Conservation (phyloP, 2,888 invertebrate genomes). For the Sialis fuliginosa region DNA sequence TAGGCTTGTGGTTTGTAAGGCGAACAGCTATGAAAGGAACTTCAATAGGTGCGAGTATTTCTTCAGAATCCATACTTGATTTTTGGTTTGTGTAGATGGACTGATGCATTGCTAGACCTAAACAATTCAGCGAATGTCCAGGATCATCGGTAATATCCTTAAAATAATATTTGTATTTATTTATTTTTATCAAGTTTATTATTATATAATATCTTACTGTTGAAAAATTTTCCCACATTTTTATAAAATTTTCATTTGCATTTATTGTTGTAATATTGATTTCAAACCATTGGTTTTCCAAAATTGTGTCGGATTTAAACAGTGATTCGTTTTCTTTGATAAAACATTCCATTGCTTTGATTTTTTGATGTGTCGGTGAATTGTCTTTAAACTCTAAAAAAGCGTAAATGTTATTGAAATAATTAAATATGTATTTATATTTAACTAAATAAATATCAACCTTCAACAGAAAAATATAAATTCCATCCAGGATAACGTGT, state of each 20-base stretch:
- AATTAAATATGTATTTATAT: neutral
- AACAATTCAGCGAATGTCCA: conserved; percentile 42
- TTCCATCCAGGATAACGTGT: conserved; percentile 50
- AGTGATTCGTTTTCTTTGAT: conserved; percentile 27
- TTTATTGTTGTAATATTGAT: conserved; percentile 37
- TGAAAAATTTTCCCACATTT: conserved; percentile 41
- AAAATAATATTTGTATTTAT: conserved; percentile 11
- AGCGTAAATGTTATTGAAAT: neutral
- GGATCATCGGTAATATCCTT: conserved; percentile 50
- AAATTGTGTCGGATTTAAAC: conserved; percentile 37
- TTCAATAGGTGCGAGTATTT: conserved; percentile 17
- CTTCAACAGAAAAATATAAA: conserved; percentile 57
- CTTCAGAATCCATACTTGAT: conserved; percentile 22
- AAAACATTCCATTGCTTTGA: conserved; percentile 35
- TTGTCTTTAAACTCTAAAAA: conserved; percentile 13
- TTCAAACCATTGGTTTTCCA: conserved; percentile 34
- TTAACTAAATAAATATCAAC: conserved; percentile 19
- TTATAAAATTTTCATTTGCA: conserved; percentile 35
- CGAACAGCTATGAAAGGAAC: conserved; percentile 34
- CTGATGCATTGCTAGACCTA: conserved; percentile 70
- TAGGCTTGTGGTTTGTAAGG: conserved; percentile 43
- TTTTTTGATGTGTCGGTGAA: conserved; percentile 28
- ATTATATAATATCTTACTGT: conserved; percentile 10
- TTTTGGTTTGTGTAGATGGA: conserved; percentile 30
- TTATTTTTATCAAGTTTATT: neutral